Conservation (phyloP, 2,888 invertebrate species). For the Harmothoe impar region DNA sequence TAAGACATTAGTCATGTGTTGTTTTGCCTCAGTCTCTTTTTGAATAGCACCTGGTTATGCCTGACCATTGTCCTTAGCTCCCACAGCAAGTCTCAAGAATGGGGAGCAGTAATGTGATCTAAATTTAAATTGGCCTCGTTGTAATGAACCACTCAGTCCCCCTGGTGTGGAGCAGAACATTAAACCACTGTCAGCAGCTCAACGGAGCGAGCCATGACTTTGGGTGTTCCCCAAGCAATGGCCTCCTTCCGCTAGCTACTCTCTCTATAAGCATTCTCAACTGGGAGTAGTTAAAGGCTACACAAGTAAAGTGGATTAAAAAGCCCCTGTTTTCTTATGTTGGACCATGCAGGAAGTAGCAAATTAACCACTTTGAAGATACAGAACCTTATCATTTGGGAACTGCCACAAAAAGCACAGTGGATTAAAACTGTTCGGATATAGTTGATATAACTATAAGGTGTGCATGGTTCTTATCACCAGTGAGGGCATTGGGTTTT, state of each 20-base stretch:
- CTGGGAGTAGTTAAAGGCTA: background rate
- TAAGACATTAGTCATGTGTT: too few species aligned
- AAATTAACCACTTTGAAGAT: background rate
- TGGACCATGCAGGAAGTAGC: background rate
- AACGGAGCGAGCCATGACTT: background rate
- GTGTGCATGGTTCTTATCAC: background rate
- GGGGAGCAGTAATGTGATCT: background rate
- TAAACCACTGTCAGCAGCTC: background rate
- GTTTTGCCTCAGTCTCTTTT: too few species aligned
- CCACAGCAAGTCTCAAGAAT: background rate
- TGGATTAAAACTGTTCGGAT: background rate
- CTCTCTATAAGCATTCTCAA: background rate
- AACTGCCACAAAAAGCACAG: background rate
- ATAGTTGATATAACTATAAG: background rate
- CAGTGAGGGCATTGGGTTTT: too few species aligned
- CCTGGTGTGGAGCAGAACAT: background rate
- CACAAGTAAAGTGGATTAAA: background rate
- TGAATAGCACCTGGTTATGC: too few species aligned
- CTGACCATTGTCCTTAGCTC: too few species aligned
- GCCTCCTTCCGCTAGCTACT: background rate
- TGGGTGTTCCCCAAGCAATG: background rate
- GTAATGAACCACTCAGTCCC: background rate
- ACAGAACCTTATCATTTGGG: background rate
- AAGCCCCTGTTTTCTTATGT: background rate
- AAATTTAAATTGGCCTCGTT: background rate